Conservation (phyloP, 2,113 vertebrate species). For the Neotoma lepida region DNA sequence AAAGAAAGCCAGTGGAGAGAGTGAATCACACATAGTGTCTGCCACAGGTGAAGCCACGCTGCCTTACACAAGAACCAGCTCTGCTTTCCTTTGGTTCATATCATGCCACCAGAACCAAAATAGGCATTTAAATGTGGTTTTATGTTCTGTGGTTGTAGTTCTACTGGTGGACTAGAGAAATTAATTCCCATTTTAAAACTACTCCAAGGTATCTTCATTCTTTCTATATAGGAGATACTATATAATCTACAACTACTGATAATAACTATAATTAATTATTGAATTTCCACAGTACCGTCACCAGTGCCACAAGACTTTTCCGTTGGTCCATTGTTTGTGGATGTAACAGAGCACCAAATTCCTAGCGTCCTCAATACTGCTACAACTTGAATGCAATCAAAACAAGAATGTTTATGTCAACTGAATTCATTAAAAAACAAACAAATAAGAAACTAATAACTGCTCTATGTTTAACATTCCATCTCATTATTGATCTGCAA, state of each 20-base stretch:
- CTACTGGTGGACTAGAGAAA: background rate
- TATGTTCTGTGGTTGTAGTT: background rate
- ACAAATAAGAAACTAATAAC: background rate
- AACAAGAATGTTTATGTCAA: no score
- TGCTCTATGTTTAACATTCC: background rate
- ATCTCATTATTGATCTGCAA: background rate
- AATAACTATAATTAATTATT: background rate
- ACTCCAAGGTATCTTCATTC: background rate
- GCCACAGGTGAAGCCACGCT: background rate
- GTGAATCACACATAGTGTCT: background rate
- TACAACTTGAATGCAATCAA: no score
- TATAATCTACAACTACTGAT: background rate
- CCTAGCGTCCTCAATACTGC: no score
- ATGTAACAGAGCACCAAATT: no score
- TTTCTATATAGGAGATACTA: background rate
- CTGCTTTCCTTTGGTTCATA: background rate
- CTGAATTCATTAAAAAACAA: no score
- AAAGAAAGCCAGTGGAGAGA: background rate
- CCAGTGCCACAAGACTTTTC: no score
- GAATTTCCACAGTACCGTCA: no score
- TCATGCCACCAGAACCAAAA: background rate
- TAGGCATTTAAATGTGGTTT: background rate
- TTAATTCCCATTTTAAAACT: background rate
- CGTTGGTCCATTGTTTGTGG: no score
- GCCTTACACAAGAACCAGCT: background rate